These are phyloP conservation scores for Lepeophtheirus nordmannii DNA, from an alignment of 2,888 invertebrate species.

Conservation along the genomic window DNA sequence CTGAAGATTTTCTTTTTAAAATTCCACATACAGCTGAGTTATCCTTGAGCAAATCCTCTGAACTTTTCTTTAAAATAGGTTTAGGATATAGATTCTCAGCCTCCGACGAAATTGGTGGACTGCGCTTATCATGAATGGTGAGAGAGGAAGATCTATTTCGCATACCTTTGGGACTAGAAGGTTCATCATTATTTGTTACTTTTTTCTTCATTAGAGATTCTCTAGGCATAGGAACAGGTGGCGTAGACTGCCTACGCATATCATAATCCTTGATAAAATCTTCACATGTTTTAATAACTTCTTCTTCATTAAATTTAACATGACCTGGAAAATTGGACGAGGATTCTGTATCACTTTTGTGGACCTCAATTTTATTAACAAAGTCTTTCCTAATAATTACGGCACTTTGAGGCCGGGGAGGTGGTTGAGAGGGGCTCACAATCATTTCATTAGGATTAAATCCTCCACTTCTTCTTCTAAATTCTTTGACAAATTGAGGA, in stretches of 20 bases:
- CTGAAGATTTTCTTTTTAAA: constrained; percentile 6
- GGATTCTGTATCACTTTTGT: neutral
- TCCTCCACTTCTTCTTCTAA: constrained; percentile 7
- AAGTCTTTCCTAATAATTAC: neutral
- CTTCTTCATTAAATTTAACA: constrained; percentile 21
- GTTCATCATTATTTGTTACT: neutral
- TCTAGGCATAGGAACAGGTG: constrained; percentile 16
- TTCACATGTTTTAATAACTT: constrained; percentile 13
- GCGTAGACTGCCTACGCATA: neutral
- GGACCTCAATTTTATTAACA: neutral
- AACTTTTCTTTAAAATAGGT: constrained; percentile 23
- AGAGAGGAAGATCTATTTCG: constrained; percentile 17
- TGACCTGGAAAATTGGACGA: neutral
- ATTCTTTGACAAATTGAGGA: constrained; percentile 22
- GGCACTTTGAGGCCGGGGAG: constrained; percentile 16
- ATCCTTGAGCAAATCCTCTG: constrained; percentile 18
- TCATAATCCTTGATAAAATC: constrained; percentile 18
- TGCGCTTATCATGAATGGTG: constrained; percentile 12
- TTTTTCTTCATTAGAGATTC: neutral
- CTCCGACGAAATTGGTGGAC: neutral
- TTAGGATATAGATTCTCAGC: constrained; percentile 3
- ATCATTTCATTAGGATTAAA: constrained; percentile 19
- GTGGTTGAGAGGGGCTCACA: neutral
- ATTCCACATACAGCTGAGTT: neutral
- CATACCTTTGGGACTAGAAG: neutral